A percentile compares a stretch with the other conserved stretches of the same genome.
Conservation (phyloP, 2,797 vertebrate species). For the Spinus pinus region DNA sequence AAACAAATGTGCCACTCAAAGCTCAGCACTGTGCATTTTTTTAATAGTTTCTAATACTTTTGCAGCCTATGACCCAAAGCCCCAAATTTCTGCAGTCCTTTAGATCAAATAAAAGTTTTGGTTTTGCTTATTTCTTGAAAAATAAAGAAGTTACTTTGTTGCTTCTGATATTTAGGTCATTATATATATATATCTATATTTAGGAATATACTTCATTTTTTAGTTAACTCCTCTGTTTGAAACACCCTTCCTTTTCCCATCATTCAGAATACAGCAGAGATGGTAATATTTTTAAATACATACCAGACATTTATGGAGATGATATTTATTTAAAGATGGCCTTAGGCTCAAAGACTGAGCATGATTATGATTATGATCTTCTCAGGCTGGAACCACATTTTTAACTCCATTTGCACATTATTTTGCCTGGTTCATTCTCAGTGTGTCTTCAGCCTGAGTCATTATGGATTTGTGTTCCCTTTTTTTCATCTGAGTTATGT, state of each 20-base stretch:
- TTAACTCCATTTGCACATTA: neutral
- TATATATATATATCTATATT: neutral
- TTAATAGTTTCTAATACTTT: neutral
- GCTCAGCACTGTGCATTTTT: neutral
- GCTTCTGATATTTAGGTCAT: neutral
- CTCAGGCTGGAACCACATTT: neutral
- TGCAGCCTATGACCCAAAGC: neutral
- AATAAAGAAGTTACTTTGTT: neutral
- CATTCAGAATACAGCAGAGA: neutral
- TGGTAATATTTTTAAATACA: neutral
- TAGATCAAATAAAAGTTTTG: neutral
- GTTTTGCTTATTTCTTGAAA: neutral
- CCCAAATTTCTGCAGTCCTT: neutral
- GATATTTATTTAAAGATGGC: neutral
- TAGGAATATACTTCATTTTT: neutral
- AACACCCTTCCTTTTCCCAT: neutral
- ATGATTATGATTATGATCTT: neutral
- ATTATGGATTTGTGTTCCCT: neutral
- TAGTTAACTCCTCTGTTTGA: neutral
- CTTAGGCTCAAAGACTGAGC: neutral
- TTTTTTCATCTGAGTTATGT: neutral
- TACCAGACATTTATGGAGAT: too few relatives aligned
- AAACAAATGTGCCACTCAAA: neutral
- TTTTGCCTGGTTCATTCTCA: neutral
- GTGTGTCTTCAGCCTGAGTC: neutral